These are phyloP conservation scores for Dendrophyllia cribrosa DNA, from an alignment of 64 coral and sea anemone genomes.

Conservation along the genomic window DNA sequence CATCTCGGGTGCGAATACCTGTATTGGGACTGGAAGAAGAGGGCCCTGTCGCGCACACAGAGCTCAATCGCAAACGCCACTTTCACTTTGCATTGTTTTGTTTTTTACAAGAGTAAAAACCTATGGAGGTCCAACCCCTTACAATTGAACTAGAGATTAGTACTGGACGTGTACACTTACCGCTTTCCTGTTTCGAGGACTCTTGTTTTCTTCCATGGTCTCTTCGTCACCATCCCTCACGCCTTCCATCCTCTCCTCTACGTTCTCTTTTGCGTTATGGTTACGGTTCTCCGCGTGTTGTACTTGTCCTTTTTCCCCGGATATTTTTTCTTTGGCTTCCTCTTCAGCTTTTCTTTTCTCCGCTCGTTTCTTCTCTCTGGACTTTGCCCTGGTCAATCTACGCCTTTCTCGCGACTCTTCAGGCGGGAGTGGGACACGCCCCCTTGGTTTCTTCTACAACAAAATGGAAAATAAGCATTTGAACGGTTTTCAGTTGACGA, in stretches of 20 bases:
- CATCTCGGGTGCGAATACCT: too few species aligned
- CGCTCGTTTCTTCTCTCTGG: slow-evolving; percentile 19
- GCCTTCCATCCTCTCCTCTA: not conserved
- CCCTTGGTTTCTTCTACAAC: not conserved
- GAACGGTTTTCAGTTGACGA: too few species aligned
- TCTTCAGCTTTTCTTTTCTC: slow-evolving; percentile 19
- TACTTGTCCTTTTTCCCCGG: not conserved
- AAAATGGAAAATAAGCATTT: not conserved
- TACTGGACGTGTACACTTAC: not conserved
- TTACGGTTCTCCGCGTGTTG: not conserved
- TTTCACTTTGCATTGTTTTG: too few species aligned
- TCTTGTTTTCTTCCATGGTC: not conserved
- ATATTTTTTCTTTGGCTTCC: not conserved
- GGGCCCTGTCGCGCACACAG: too few species aligned
- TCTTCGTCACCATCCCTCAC: not conserved
- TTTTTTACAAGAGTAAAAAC: too few species aligned
- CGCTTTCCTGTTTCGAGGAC: slow-evolving; percentile 23
- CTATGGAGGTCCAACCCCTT: too few species aligned
- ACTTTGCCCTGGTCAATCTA: not conserved
- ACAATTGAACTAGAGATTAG: too few species aligned
- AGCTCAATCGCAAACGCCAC: too few species aligned
- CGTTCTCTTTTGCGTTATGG: not conserved
- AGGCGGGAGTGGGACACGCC: slow-evolving; percentile 4
- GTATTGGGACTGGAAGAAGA: too few species aligned
- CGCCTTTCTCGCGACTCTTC: slow-evolving; percentile 25